phyloP scores from a whole-genome alignment of 2,797 vertebrate genomes.

The Melanogrammus aeglefinus region DNA sequence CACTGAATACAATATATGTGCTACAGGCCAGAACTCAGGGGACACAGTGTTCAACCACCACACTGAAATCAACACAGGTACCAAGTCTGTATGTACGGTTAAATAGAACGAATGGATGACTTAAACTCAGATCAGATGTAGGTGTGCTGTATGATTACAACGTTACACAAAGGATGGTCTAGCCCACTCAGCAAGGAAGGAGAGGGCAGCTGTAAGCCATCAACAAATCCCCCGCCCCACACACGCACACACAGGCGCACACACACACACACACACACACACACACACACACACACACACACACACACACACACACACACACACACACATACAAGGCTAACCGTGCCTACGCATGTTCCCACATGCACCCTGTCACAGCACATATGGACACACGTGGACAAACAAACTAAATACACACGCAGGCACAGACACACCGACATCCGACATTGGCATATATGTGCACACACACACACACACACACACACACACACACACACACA shows the following conservation, averaged over 20 bases:
- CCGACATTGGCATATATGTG: constrained; percentile 8
- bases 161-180: constrained; percentile 58
- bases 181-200: constrained; percentile 70
- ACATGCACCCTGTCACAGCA: background rate
- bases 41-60: background rate
- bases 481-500: constrained; percentile 15
- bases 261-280: constrained; percentile 52
- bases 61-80: background rate
- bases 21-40: too few species aligned
- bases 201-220: constrained; percentile 69
- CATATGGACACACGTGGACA: constrained; percentile 8
- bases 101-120: constrained; percentile 64
- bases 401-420: constrained; percentile 33
- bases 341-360: background rate
- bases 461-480: constrained; percentile 49
- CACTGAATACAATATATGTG: background rate
- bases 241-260: constrained; percentile 39
- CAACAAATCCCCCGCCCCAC: constrained; percentile 58
- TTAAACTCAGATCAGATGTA: constrained; percentile 63
- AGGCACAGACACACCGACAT: constrained; percentile 36
- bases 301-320: constrained; percentile 18
- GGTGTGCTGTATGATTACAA: constrained; percentile 66
- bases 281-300: constrained; percentile 45
- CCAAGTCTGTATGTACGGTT: background rate
- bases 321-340: constrained; percentile 46